Evolutionary conservation across 2,113 vertebrate species (phyloP).

Genomic region (Peromyscus polionotus): DNA sequence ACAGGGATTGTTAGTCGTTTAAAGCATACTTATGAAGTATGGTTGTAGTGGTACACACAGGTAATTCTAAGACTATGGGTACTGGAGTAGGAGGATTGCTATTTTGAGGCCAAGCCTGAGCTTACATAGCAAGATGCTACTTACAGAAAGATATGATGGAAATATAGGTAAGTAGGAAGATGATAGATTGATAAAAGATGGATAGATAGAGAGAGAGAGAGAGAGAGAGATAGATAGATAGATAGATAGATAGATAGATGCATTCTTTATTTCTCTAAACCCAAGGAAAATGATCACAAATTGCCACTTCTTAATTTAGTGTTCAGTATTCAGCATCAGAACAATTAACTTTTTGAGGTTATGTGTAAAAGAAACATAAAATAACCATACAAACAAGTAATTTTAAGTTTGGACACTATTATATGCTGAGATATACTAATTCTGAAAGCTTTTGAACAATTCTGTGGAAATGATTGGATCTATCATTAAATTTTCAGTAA

Average conservation of each 20-base stretch:
- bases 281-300: not conserved
- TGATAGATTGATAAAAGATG: not conserved
- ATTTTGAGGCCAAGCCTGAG: not conserved
- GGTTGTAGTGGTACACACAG: not conserved
- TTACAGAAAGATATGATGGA: not conserved
- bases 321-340: not conserved
- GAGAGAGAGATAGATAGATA: not conserved
- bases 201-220: not conserved
- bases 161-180: not conserved
- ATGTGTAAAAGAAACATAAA: not conserved
- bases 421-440: not conserved
- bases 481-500: slow-evolving; percentile 24
- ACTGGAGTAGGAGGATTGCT: not conserved
- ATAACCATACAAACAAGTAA: not conserved
- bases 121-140: not conserved
- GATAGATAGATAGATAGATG: not conserved
- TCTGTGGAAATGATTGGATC: not conserved
- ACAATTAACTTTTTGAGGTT: slow-evolving; percentile 3
- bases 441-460: not conserved
- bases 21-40: not conserved
- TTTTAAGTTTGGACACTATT: slow-evolving; percentile 31
- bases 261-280: not conserved
- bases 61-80: not conserved
- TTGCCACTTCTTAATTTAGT: not conserved
- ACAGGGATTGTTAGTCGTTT: not conserved